These are phyloP conservation scores for Lutraria lutraria DNA, from an alignment of 2,888 invertebrate species.

Conservation along the genomic window DNA sequence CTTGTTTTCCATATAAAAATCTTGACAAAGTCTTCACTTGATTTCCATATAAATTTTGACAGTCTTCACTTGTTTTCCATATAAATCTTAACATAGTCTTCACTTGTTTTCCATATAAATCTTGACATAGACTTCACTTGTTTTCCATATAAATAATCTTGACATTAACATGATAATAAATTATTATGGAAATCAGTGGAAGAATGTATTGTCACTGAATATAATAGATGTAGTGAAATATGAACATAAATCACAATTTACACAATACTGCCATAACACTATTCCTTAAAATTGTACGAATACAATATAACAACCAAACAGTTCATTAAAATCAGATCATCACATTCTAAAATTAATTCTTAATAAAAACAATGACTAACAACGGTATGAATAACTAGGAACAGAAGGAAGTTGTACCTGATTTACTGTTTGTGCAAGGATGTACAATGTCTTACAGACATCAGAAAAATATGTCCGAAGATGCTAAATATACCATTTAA, in stretches of 20 bases:
- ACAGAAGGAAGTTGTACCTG: not conserved
- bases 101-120: too few relatives aligned
- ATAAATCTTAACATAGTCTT: too few relatives aligned
- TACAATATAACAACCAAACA: not conserved
- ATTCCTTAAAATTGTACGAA: not conserved
- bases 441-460: not conserved
- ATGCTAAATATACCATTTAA: not conserved
- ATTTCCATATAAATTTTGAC: too few relatives aligned
- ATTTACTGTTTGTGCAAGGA: conserved; percentile 16
- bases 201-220: too few relatives aligned
- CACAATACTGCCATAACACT: not conserved
- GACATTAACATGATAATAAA: too few relatives aligned
- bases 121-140: too few relatives aligned
- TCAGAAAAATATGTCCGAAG: not conserved
- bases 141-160: too few relatives aligned
- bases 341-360: not conserved
- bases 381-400: not conserved
- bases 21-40: too few relatives aligned
- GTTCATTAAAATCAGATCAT: not conserved
- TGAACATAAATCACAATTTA: not conserved
- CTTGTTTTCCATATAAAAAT: too few relatives aligned
- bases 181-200: too few relatives aligned
- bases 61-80: too few relatives aligned
- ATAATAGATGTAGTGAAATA: too few relatives aligned
- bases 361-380: not conserved